phyloP scores from a whole-genome alignment of 2,888 invertebrate genomes.

The Elaeidobius kamerunicus region DNA sequence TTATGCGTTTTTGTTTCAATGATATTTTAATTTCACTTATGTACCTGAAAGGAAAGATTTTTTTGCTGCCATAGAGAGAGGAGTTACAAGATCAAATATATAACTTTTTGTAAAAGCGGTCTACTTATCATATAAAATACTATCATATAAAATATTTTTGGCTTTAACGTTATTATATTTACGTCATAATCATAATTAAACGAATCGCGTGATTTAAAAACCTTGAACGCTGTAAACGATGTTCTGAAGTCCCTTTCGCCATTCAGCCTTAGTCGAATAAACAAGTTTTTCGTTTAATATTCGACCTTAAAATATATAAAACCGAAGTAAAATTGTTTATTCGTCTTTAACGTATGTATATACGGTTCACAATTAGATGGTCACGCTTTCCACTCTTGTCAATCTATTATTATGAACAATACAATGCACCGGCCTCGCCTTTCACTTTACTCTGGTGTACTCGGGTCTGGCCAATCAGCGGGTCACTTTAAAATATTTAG shows the following conservation, averaged over 20 bases:
- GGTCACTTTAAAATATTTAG: conserved; percentile 24
- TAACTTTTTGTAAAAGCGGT: too few relatives aligned
- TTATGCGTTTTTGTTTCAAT: too few relatives aligned
- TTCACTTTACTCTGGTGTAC: conserved; percentile 34
- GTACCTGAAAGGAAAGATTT: too few relatives aligned
- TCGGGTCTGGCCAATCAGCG: conserved; percentile 21
- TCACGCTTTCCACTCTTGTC: conserved; percentile 43
- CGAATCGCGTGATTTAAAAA: conserved; percentile 8
- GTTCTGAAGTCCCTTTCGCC: conserved; percentile 23
- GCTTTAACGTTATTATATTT: conserved; percentile 1
- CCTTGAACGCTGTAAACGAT: conserved; percentile 17
- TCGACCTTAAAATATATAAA: conserved; percentile 17
- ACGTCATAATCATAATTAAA: neutral
- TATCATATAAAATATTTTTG: neutral
- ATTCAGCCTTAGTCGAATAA: conserved; percentile 18
- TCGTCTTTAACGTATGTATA: conserved; percentile 19
- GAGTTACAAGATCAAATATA: too few relatives aligned
- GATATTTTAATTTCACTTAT: too few relatives aligned
- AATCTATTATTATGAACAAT: conserved; percentile 40
- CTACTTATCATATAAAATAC: too few relatives aligned
- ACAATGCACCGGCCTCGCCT: conserved; percentile 36
- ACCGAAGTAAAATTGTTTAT: conserved; percentile 10
- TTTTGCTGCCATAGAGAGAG: too few relatives aligned
- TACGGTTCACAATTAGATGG: conserved; percentile 26
- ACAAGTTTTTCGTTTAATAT: conserved; percentile 28